Conservation (phyloP, 2,113 vertebrate genomes). For the Garra rufa region DNA sequence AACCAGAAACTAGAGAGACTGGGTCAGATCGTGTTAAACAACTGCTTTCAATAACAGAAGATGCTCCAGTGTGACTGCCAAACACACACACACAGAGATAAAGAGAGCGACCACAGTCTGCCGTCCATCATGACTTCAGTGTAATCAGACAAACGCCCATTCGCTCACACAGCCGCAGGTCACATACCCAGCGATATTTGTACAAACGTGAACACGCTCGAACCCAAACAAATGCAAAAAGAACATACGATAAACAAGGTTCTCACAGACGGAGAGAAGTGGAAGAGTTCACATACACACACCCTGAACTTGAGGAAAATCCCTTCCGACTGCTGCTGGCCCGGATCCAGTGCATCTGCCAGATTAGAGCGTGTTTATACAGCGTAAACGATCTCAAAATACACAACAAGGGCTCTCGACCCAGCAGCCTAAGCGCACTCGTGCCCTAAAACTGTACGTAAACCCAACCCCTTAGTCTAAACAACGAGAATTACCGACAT, state of each 20-base stretch:
- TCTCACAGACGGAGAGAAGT: constrained; percentile 26
- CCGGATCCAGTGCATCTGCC: constrained; percentile 60
- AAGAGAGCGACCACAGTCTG: constrained; percentile 1
- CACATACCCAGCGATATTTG: not conserved
- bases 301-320: constrained; percentile 48
- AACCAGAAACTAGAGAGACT: constrained; percentile 12
- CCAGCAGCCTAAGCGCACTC: constrained; percentile 62
- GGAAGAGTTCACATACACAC: constrained; percentile 31
- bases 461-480: constrained; percentile 59
- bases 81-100: not conserved
- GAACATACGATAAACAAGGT: not conserved
- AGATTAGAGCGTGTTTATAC: constrained; percentile 67
- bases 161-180: not conserved
- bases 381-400: constrained; percentile 66
- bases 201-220: not conserved
- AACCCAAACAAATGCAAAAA: constrained; percentile 21
- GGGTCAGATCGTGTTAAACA: constrained; percentile 27
- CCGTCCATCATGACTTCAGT: not conserved
- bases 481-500: constrained; percentile 43
- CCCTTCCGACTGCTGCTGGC: constrained; percentile 38
- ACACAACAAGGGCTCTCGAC: constrained; percentile 64
- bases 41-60: constrained; percentile 18
- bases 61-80: constrained; percentile 9
- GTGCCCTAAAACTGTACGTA: constrained; percentile 56
- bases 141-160: not conserved